These are phyloP conservation scores for Agrypnus murinus DNA, from an alignment of 2,888 invertebrate species.

Conservation along the genomic window DNA sequence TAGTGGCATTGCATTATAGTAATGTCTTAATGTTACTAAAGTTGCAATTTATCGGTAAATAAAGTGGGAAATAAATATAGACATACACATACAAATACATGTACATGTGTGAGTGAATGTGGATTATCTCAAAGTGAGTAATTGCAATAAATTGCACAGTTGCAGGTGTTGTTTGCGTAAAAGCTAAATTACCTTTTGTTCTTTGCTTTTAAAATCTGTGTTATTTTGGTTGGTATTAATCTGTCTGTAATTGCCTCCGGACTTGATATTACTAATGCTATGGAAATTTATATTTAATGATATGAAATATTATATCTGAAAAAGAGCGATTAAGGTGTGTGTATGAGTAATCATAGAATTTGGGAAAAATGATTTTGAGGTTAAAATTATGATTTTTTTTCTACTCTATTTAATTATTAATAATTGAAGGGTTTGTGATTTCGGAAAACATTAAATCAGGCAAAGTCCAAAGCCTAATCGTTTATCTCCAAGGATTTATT, in stretches of 20 bases:
- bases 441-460: too few relatives aligned
- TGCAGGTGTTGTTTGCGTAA: conserved; percentile 24
- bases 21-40: too few relatives aligned
- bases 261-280: conserved; percentile 8
- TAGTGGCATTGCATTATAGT: too few relatives aligned
- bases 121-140: conserved; percentile 12
- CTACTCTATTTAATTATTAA: too few relatives aligned
- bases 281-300: conserved; percentile 31
- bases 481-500: too few relatives aligned
- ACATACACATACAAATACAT: too few relatives aligned
- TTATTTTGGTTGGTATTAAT: conserved; percentile 5
- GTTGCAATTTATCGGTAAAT: too few relatives aligned
- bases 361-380: too few relatives aligned
- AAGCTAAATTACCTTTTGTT: conserved; percentile 3
- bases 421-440: too few relatives aligned
- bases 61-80: too few relatives aligned
- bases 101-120: background rate
- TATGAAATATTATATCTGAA: conserved; percentile 3
- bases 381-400: too few relatives aligned
- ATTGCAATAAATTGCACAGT: conserved; percentile 14
- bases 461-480: too few relatives aligned
- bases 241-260: conserved; percentile 7
- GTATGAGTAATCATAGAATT: background rate
- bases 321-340: conserved; percentile 12
- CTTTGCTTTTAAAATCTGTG: background rate